Conservation (phyloP, 2,797 vertebrate species). For the Darevskia mixta region DNA sequence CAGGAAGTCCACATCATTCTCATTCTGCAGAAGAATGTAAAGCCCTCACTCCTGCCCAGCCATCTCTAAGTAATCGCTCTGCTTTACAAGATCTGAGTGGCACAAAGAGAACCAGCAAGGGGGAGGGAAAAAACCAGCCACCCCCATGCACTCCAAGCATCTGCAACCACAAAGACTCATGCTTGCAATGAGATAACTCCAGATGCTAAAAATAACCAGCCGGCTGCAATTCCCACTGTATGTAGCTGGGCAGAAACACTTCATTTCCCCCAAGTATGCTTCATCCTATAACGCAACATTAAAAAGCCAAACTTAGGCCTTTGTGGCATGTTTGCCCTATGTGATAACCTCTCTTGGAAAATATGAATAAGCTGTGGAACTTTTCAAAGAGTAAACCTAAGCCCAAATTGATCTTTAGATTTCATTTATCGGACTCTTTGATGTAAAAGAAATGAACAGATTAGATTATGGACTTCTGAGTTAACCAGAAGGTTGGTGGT, state of each 20-base stretch:
- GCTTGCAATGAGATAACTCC: slow-evolving; percentile 37
- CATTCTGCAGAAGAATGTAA: background rate
- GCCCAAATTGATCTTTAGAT: slow-evolving; percentile 21
- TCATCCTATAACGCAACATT: slow-evolving; percentile 70
- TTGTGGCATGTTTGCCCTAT: slow-evolving; percentile 55
- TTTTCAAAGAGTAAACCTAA: background rate
- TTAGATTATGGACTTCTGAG: background rate
- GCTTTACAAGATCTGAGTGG: background rate
- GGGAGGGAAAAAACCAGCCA: background rate
- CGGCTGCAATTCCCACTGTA: slow-evolving; percentile 73
- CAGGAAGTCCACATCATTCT: background rate
- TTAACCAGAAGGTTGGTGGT: too few relatives aligned
- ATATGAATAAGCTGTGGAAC: slow-evolving; percentile 43
- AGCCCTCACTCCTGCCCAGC: background rate
- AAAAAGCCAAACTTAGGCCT: slow-evolving; percentile 49
- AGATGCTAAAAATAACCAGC: slow-evolving; percentile 61
- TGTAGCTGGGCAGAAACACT: slow-evolving; percentile 60
- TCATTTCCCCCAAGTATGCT: slow-evolving; percentile 28
- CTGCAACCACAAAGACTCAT: background rate
- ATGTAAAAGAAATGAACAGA: background rate
- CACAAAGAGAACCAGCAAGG: background rate
- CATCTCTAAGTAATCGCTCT: background rate
- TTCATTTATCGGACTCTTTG: background rate
- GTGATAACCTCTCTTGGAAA: slow-evolving; percentile 51
- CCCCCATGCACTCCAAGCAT: slow-evolving; percentile 33